Evolutionary conservation across 2,888 invertebrate species (phyloP).

Genomic region (Formica aserva): DNA sequence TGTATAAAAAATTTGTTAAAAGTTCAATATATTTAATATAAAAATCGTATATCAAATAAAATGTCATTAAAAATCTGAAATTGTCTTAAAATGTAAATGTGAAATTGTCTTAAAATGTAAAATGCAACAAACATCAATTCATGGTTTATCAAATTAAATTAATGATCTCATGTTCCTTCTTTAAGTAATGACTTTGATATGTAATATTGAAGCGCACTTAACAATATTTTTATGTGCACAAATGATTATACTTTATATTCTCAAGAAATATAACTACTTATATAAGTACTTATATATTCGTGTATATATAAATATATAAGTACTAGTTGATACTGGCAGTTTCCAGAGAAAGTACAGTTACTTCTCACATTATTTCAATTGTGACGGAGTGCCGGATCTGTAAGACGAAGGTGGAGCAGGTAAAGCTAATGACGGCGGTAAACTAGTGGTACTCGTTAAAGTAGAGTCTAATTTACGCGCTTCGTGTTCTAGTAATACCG

Average conservation of each 20-base stretch:
- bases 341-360: conserved; percentile 36
- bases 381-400: conserved; percentile 80
- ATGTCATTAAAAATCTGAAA: conserved; percentile 54
- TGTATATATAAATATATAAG: conserved; percentile 10
- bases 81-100: not conserved
- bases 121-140: conserved; percentile 26
- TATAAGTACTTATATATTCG: conserved; percentile 28
- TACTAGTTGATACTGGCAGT: conserved; percentile 42
- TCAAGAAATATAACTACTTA: conserved; percentile 34
- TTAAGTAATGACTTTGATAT: conserved; percentile 50
- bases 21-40: conserved; percentile 42
- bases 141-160: conserved; percentile 8
- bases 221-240: conserved; percentile 52
- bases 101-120: not conserved
- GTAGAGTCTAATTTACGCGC: conserved; percentile 90
- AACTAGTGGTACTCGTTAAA: conserved; percentile 80
- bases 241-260: conserved; percentile 49
- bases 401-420: conserved; percentile 76
- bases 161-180: conserved; percentile 20
- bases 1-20: conserved; percentile 66
- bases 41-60: conserved; percentile 37
- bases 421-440: conserved; percentile 82
- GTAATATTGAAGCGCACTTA: conserved; percentile 13
- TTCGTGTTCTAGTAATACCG: conserved; percentile 95
- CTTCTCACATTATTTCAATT: conserved; percentile 71